These are phyloP conservation scores for Eubasilissa splendida DNA, from an alignment of 2,888 invertebrate genomes.

Conservation along the genomic window DNA sequence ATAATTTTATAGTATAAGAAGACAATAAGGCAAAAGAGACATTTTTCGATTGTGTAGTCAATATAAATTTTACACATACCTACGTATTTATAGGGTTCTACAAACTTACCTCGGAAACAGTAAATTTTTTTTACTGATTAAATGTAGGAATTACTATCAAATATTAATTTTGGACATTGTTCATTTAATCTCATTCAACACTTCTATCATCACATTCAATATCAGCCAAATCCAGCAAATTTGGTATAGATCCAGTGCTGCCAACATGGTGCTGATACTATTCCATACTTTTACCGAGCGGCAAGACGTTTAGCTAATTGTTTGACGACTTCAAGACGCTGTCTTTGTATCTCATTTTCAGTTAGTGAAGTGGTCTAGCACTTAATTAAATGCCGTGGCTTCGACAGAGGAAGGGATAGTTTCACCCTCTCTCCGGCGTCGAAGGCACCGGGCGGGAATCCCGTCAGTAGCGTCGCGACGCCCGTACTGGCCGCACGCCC, in stretches of 20 bases:
- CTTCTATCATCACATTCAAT: too few relatives aligned
- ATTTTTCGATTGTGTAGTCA: neutral
- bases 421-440: constrained; percentile 3
- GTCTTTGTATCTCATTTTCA: neutral
- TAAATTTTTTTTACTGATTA: neutral
- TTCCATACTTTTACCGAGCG: neutral
- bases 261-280: too few relatives aligned
- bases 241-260: too few relatives aligned
- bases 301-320: constrained; percentile 23
- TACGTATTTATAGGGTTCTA: neutral
- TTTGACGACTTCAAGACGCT: neutral
- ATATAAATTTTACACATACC: neutral
- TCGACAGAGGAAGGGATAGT: neutral
- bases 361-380: constrained; percentile 27
- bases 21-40: neutral
- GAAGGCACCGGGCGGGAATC: neutral
- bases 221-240: too few relatives aligned
- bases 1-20: neutral
- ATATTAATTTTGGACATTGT: too few relatives aligned
- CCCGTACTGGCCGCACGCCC: constrained; percentile 10
- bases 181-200: too few relatives aligned
- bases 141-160: too few relatives aligned
- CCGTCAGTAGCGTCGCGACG: constrained; percentile 34
- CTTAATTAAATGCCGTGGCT: constrained; percentile 17
- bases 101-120: neutral